Evolutionary conservation across 2,888 invertebrate genomes (phyloP), one percentile per base, ranked within the genome.

Genomic region (Drosophila formosana): DNA sequence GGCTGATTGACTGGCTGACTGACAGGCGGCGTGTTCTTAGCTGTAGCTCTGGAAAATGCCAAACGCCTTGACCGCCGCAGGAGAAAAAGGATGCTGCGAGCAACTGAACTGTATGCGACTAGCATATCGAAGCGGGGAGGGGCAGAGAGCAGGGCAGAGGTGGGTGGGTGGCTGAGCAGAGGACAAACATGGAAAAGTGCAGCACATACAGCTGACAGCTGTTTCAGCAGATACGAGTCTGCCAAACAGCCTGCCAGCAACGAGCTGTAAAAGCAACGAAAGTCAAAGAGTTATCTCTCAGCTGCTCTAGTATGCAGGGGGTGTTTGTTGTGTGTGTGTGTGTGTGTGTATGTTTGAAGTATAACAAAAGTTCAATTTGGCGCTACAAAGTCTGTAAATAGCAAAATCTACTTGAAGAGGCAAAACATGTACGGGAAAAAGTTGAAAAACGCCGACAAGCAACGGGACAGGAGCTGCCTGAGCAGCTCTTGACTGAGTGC

Each of bases 281-380:
- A 71, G 80, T 74, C 75, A 63, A 49, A 50, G 80, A 66, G 80
- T 60, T 69, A 74, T 85, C 80, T 72, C 32, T 34, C 52, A 52
- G 45, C 34, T 51, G 55, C 23, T 61, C 41, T 26, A 30, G 4
- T 9, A n/a, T 34, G 47, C 52, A 32, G 30, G 18, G 45, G 41
- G 52, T 62, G 50, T 64, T 28, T n/a, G 58, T 47, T n/a, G n/a
- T 65, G 39, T 46, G 7, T 41, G 4, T 46, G 28, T 28, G 50
- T 62, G 51, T 45, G 60, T 63, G 46, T 47, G 56, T 5, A 7
- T 52, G 61, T 32, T 61, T 52, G 34, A 51, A 75, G 80, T 55
- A 72, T 66, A 83, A 79, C 75, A 85, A 87, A 84, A 84, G 80
- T 80, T 85, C 83, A 82, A 88, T 88, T 84, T 84, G 88, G 80